Base-by-base conservation (phyloP, 2,113 vertebrate genomes). In the Cromileptes altivelis region DNA sequence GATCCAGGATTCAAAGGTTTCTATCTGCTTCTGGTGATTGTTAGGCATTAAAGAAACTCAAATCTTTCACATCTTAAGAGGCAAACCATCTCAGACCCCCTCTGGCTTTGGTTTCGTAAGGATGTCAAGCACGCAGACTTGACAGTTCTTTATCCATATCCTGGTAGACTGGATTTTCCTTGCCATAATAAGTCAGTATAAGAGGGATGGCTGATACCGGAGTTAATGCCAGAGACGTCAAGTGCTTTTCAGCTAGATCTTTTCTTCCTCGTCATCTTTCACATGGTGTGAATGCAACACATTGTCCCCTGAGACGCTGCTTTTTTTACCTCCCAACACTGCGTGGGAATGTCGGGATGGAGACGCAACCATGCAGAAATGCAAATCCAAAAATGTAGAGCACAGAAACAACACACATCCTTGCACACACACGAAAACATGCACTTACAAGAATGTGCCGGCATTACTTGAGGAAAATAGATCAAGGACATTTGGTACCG, bases 121-220 rank as follows among this genome's bases (percentile, higher is more conserved):
- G 50, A 74, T 52, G 52, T 80, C 78, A 55, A 56, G 81, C 65
- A 61, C 5, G 1, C 71, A 74, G 71, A 75, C 75, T 14, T 60
- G 78, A 83, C 65, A 79, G 65, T 68, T 75, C 73, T 82, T 86
- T 72, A 82, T 87, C 79, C 61, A 9, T 56, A 33, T 53, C 57
- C 72, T 61, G 70, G 70, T 85, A 21, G 60, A 70, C 19, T 70
- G 80, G 77, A 85, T 84, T 70, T 81, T 30, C 53, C 40, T 65
- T 57, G 75, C 68, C 79, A 71, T 58, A 69, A 40, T 57, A 30
- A 62, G 42, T 60, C 84, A 40, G 70, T 23, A 37, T 50, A 64
- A 63, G 45, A 52, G 65, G 33, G 67, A 27, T 14, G 37, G 27
- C 62, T 30, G 73, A 72, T 68, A 57, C 67, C 40, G 55, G 21